Conservation (phyloP, 2,888 invertebrate species). For the Ctena decussata region DNA sequence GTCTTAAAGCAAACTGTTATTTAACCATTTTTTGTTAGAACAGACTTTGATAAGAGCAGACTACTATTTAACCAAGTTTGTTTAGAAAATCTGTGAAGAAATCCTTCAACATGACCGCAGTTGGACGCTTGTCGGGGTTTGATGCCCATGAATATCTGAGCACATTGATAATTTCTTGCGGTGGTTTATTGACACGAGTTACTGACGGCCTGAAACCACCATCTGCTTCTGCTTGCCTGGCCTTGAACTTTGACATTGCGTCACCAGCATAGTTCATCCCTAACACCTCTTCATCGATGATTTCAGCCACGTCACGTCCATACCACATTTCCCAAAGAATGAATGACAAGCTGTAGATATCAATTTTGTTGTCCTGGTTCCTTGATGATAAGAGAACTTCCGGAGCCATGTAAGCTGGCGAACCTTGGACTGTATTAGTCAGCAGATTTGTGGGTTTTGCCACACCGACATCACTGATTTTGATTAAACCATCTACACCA, state of each 20-base stretch:
- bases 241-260: constrained; percentile 44
- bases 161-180: constrained; percentile 65
- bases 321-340: constrained; percentile 83
- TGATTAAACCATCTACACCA: constrained; percentile 50
- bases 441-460: constrained; percentile 75
- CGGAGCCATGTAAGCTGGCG: constrained; percentile 79
- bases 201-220: constrained; percentile 74
- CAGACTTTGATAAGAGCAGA: too few relatives aligned
- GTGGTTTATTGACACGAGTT: constrained; percentile 64
- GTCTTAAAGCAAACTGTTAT: too few relatives aligned
- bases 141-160: constrained; percentile 70
- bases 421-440: constrained; percentile 70
- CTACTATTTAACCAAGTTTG: too few relatives aligned
- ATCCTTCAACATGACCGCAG: constrained; percentile 29
- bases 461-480: constrained; percentile 79
- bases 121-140: constrained; percentile 63
- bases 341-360: constrained; percentile 73
- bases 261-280: constrained; percentile 40
- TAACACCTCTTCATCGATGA: constrained; percentile 57
- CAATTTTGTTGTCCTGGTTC: constrained; percentile 71
- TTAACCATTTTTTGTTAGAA: too few relatives aligned
- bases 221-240: constrained; percentile 47
- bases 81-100: constrained; percentile 39
- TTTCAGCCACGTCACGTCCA: constrained; percentile 72
- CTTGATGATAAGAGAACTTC: constrained; percentile 71